Base-by-base conservation (phyloP, 2,113 vertebrate species). In the Tetrao urogallus region DNA sequence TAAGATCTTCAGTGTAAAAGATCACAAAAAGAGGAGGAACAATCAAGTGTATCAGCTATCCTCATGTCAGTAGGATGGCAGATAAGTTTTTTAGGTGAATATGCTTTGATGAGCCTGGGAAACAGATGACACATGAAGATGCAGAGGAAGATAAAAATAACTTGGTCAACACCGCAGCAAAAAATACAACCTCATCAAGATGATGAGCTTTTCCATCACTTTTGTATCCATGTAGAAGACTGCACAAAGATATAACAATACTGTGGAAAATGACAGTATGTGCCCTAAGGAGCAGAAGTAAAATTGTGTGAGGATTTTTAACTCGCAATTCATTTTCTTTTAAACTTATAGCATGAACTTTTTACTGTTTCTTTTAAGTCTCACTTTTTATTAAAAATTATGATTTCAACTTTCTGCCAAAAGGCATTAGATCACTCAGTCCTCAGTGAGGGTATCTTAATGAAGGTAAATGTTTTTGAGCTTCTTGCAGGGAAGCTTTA, bases 71-170 rank as follows among this genome's bases (percentile, higher is more conserved):
- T 27, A 58, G 63, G 82, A 85, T 21, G 25, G 32, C 32, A 89
- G 64, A 56, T 83, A 83, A 84, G n/a, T 88, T 90, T 74, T 81
- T 74, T 42, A 86, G 45, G 72, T 91, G 92, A 92, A 91, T 91
- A 25, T 63, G 40, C 60, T 73, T 75, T 93, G 82, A 94, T 93
- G 72, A 95, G 42, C 40, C 67, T 86, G 38, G 1, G 32, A 74
- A 91, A 88, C 7, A 56, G 56, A 34, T 57, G 64, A 86, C 72
- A 89, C 40, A 79, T 28, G 40, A 34, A 81, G 74, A 92, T 66
- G 56, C 25, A 85, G 71, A 63, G 42, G 20, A 66, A 76, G 67
- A 47, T 80, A 86, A 95, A 95, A 95, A 95, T 77, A 91, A 60
- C 92, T 63, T 76, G 36, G 81, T 57, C 65, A 93, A 91, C 50